Evolutionary conservation across 1,140 invertebrate genomes (phyloP).

Genomic region (Caenorhabditis remanei): DNA sequence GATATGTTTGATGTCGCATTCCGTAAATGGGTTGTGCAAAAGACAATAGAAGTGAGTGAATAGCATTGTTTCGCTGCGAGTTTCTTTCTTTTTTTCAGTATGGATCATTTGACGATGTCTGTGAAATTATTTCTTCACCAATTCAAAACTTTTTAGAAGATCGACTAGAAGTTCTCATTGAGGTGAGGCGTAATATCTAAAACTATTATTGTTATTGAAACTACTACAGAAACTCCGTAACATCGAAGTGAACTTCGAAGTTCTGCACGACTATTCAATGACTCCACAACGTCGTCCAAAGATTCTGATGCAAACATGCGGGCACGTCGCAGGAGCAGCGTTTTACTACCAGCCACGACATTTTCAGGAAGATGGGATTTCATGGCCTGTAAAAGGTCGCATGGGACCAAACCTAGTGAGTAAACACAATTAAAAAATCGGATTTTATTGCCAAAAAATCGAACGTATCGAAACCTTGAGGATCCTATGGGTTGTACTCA

Average conservation of each 20-base stretch:
- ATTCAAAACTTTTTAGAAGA: constrained; percentile 66
- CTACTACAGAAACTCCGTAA: constrained; percentile 43
- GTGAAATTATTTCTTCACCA: constrained; percentile 61
- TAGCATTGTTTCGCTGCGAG: neutral
- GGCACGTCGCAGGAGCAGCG: constrained; percentile 66
- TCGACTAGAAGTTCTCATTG: constrained; percentile 49
- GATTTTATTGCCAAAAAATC: constrained; percentile 2
- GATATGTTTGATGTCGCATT: constrained; percentile 71
- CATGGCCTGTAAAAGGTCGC: constrained; percentile 37
- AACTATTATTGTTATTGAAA: neutral
- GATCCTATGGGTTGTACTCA: constrained; percentile 32
- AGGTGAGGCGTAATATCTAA: constrained; percentile 56
- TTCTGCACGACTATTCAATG: constrained; percentile 68
- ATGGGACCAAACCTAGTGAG: constrained; percentile 58
- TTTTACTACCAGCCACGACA: constrained; percentile 66
- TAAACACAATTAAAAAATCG: neutral
- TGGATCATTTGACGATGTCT: constrained; percentile 60
- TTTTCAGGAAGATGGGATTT: neutral
- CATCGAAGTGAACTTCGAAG: constrained; percentile 57
- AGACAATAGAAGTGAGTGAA: constrained; percentile 19
- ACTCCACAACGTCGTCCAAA: constrained; percentile 67
- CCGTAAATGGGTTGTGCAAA: constrained; percentile 62
- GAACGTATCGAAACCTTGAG: neutral
- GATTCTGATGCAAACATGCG: constrained; percentile 70
- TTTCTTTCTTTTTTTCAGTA: constrained; percentile 24